A percentile compares a stretch with the other conserved stretches of the same genome.
phyloP scores from a whole-genome alignment of 2,797 vertebrate genomes.

The Apogon talboti region DNA sequence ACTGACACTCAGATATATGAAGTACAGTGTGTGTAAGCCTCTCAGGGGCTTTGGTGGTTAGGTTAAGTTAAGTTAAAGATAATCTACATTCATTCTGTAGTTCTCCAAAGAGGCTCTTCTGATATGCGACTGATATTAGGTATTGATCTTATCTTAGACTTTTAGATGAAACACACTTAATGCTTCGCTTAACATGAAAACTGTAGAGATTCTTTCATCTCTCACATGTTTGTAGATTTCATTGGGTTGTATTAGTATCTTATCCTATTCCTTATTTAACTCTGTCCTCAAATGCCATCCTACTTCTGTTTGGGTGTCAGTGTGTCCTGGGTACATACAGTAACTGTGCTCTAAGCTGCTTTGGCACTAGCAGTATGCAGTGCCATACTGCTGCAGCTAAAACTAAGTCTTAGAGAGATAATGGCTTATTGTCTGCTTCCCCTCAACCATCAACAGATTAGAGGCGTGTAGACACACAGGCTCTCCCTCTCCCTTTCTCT shows the following conservation, averaged over 20 bases:
- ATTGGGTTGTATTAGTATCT: conserved; percentile 14
- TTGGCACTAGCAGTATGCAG: conserved; percentile 55
- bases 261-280: conserved; percentile 39
- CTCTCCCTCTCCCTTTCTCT: conserved; percentile 61
- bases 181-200: conserved; percentile 4
- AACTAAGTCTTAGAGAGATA: conserved; percentile 71
- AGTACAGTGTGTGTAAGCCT: background rate
- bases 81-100: background rate
- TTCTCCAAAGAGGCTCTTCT: background rate
- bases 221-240: background rate
- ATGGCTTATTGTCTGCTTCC: conserved; percentile 79
- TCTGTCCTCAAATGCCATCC: conserved; percentile 6
- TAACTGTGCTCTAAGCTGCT: conserved; percentile 58
- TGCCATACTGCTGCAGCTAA: conserved; percentile 62
- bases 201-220: background rate
- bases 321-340: conserved; percentile 39
- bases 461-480: conserved; percentile 71
- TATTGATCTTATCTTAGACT: background rate
- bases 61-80: conserved; percentile 1
- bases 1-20: conserved; percentile 1
- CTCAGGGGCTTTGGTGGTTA: background rate
- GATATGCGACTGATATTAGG: background rate
- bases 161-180: no score
- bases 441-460: conserved; percentile 81
- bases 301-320: conserved; percentile 41